Percentiles rank a stretch among this genome's conserved stretches.
Evolutionary conservation across 2,113 vertebrate genomes (phyloP).

Genomic region (Ailuropoda melanoleuca): DNA sequence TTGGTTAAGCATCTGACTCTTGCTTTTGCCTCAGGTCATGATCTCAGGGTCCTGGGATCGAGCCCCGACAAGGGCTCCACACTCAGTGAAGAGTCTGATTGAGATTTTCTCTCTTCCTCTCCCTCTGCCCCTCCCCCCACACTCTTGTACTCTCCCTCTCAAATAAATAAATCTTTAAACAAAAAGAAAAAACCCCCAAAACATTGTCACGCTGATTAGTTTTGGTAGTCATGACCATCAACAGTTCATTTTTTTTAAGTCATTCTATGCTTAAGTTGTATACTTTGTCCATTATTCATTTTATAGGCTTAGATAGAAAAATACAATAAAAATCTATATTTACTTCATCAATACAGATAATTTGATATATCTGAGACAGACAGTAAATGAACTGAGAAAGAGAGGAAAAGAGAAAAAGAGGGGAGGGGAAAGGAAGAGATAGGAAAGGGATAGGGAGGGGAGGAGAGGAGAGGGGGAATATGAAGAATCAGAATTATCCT

Average conservation of each 20-base stretch:
- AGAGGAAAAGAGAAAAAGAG: too few relatives aligned
- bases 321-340: background rate
- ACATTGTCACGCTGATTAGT: background rate
- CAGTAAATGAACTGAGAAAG: background rate
- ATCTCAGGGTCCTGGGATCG: background rate
- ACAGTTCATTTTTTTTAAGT: background rate
- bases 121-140: background rate
- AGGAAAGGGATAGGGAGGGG: too few relatives aligned
- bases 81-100: background rate
- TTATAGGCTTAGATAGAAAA: background rate
- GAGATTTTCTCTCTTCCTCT: background rate
- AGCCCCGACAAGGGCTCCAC: background rate
- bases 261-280: background rate
- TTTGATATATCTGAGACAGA: background rate
- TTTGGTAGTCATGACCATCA: background rate
- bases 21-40: background rate
- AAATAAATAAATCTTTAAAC: background rate
- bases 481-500: background rate
- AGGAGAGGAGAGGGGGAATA: background rate
- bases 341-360: background rate
- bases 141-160: background rate
- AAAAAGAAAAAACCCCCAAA: background rate
- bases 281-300: background rate
- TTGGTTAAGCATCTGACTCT: background rate
- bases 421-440: accelerated